Base-by-base conservation (phyloP, 1,140 invertebrate genomes). In the Drosophila simulans region DNA sequence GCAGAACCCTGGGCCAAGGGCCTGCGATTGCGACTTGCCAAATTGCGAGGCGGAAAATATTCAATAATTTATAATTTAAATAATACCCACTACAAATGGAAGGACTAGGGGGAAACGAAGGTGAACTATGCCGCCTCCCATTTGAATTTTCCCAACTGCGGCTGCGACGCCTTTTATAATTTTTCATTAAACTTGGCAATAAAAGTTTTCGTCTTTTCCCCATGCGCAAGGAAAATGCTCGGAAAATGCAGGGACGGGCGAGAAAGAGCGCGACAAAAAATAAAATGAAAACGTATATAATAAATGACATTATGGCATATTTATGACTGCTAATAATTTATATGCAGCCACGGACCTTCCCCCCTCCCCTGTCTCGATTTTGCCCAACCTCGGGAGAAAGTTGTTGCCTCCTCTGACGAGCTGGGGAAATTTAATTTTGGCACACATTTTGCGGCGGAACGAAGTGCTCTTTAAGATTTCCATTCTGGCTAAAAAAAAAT, bases 1-100 rank as follows among this genome's bases (percentile, higher is more conserved):
- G 64, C 59, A 7, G 34, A 13, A 68, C 35, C 39, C 59, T 58
- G 53, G 37, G 55, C 63, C 60, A 77, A 77, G 54, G 49, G 54
- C 37, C 31, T 17, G 46, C 57, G 64, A 51, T 58, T 70, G 66
- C 34, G 52, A 70, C 65, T 70, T 70, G 66, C 81, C 64, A 78
- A 82, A 83, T 75, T 74, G 64, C 66, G 35, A 79, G 53, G 84
- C 75, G 83, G 76, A 74, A 84, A 80, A 89, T 88, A 84, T 88
- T 88, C 83, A 88, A 88, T 88, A 88, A 88, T 88, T 88, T 88
- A 88, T 88, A 88, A 88, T 88, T 88, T 88, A 89, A 88, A 88
- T 88, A 88, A 88, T 88, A 88, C 84, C 80, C 76, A 88, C 83
- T 88, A 89, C 56, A 80, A 66, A 73, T 22, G 37, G 40, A 25